Conservation (phyloP, 2,113 vertebrate species). For the Sceloporus undulatus region DNA sequence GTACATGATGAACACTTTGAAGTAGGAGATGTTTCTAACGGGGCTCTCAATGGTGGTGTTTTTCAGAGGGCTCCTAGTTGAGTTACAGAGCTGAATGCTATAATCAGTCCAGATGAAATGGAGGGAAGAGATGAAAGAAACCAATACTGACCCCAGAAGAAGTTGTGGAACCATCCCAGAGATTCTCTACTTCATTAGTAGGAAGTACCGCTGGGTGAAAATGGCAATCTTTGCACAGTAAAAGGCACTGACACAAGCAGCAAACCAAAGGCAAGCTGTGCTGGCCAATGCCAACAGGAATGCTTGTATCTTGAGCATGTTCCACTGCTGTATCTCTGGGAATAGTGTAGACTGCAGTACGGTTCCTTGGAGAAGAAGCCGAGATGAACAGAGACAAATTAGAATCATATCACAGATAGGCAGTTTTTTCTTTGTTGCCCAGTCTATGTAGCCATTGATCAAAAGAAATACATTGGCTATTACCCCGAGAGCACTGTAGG, state of each 20-base stretch:
- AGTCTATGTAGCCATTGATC: constrained; percentile 32
- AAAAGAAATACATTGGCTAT: constrained; percentile 51
- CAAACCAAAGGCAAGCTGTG: constrained; percentile 51
- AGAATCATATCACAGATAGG: constrained; percentile 38
- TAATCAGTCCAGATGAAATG: constrained; percentile 32
- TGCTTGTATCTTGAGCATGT: neutral
- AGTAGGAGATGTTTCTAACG: neutral
- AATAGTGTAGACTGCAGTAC: neutral
- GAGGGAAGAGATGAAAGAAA: constrained; percentile 19
- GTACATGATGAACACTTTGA: constrained; percentile 39
- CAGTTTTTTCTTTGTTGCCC: constrained; percentile 24
- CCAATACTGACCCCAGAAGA: constrained; percentile 29
- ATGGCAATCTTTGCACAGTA: constrained; percentile 58
- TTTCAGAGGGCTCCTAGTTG: neutral
- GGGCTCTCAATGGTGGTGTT: neutral
- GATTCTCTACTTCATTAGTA: constrained; percentile 51
- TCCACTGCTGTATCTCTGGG: accelerated
- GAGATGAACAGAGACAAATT: constrained; percentile 16
- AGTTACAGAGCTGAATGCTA: neutral
- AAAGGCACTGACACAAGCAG: constrained; percentile 56
- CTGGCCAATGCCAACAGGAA: constrained; percentile 45
- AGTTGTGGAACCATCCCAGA: constrained; percentile 25
- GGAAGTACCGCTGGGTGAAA: constrained; percentile 53
- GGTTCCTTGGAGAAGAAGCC: constrained; percentile 53
- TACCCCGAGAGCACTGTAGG: constrained; percentile 28